Conservation (phyloP, 2,888 invertebrate genomes). For the Apantesis nais region DNA sequence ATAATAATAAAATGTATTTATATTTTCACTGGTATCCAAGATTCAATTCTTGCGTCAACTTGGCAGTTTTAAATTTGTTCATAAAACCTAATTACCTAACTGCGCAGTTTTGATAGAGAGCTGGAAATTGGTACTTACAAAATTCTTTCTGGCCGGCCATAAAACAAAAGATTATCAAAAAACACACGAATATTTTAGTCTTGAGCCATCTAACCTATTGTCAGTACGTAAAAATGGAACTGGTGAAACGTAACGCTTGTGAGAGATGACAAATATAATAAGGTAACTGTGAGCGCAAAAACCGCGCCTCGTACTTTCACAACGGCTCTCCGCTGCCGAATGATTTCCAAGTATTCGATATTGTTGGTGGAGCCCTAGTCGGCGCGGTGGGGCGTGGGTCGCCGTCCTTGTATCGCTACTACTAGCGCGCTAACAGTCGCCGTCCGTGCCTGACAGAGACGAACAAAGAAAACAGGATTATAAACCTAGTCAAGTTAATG, state of each 20-base stretch:
- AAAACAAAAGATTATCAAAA: slow-evolving; percentile 52
- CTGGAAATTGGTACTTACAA: slow-evolving; percentile 1
- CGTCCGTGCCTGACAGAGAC: slow-evolving; percentile 62
- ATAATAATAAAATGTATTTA: background rate
- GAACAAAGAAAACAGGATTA: slow-evolving; percentile 59
- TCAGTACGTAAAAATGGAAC: slow-evolving; percentile 26
- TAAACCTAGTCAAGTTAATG: slow-evolving; percentile 41
- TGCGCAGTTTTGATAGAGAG: slow-evolving; percentile 33
- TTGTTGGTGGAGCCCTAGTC: slow-evolving; percentile 51
- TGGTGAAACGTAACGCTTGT: slow-evolving; percentile 30
- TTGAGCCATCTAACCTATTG: slow-evolving; percentile 24
- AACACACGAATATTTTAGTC: slow-evolving; percentile 35
- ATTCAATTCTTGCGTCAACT: slow-evolving; percentile 6
- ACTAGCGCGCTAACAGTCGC: slow-evolving; percentile 58
- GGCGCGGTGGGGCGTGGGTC: slow-evolving; percentile 64
- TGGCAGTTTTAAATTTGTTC: slow-evolving; percentile 19
- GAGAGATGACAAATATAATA: slow-evolving; percentile 16
- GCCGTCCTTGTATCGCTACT: slow-evolving; percentile 51
- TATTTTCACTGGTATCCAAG: background rate
- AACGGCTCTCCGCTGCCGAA: slow-evolving; percentile 55
- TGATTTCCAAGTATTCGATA: slow-evolving; percentile 45
- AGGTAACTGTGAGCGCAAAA: slow-evolving; percentile 21
- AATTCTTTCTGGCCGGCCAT: slow-evolving; percentile 40
- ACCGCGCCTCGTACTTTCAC: slow-evolving; percentile 33
- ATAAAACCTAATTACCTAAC: background rate